Evolutionary conservation across 92 coral and sea anemone genomes (phyloP), one percentile per base, ranked within the genome.

Genomic region (Siderastrea siderea): DNA sequence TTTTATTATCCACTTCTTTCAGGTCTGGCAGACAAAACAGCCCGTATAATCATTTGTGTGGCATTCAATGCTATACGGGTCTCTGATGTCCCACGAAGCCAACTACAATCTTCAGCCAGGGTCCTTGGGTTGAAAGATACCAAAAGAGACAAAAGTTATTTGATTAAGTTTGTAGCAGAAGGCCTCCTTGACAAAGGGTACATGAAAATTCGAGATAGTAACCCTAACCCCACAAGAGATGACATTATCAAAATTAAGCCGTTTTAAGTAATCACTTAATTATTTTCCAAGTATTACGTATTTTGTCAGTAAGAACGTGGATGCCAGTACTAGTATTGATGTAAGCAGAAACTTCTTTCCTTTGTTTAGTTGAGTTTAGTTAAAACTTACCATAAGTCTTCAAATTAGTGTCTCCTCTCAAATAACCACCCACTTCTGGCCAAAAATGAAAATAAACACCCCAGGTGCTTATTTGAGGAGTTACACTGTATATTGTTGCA

Each of bases 161-260:
- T 26, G 38, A 26, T 26, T 26, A 26, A 26, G 38, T 26, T 26
- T 26, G 38, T 26, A 26, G 38, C 68, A 3, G 17, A 17, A 64
- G 68, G 43, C 38, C 44, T 64, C 38, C 68, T 64, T 64, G 68
- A 16, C 17, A 38, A 64, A 64, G 17, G 17, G 38, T 64, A 64
- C 68, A 64, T 64, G 4, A 64, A 64, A 64, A 64, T 64, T 64
- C 68, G 17, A 2, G 17, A 64, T 26, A 26, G 38, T 44, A 64
- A 64, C 47, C 68, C 68, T 16, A 64, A 38, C 68, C 44, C 68
- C 38, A 64, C 68, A 64, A 64, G 68, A 17, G 68, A 64, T 7
- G 68, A 64, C 68, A 16, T 64, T 64, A 64, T 64, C 68, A 64
- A 64, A 64, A 64, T 64, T 64, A 64, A 64, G 17, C 68, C 68